phyloP scores from a whole-genome alignment of 1,140 invertebrate species.

The Caenorhabditis brenneri region DNA sequence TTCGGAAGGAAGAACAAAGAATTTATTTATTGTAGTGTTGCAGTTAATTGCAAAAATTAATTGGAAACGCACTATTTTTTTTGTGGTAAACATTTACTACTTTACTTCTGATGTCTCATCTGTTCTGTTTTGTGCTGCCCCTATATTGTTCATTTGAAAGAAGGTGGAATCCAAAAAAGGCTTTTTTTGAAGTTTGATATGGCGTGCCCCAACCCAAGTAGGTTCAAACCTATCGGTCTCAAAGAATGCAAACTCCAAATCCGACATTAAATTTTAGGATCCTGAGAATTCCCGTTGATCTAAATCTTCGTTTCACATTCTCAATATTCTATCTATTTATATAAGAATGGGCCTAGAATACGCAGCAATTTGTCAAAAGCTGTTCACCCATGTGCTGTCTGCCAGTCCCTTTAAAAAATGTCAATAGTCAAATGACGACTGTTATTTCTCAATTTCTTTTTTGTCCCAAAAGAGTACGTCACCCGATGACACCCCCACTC shows the following conservation, averaged over 20 bases:
- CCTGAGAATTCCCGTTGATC: too few species aligned
- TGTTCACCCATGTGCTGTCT: neutral
- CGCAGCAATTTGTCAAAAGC: neutral
- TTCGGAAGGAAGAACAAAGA: slow-evolving; percentile 7
- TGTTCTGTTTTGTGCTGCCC: neutral
- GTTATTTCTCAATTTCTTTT: neutral
- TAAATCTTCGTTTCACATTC: too few species aligned
- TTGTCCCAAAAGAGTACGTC: neutral
- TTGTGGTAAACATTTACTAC: neutral
- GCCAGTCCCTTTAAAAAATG: neutral
- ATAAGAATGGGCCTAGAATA: too few species aligned
- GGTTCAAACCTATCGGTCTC: too few species aligned
- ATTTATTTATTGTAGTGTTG: neutral
- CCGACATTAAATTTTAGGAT: too few species aligned
- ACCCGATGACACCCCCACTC: neutral
- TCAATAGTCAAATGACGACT: neutral
- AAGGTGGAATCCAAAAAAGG: too few species aligned
- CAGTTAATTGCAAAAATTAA: neutral
- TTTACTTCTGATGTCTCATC: neutral
- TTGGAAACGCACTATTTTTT: too few species aligned
- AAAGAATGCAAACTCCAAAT: too few species aligned
- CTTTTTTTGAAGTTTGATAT: too few species aligned
- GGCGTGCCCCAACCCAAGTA: too few species aligned
- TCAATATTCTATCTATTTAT: too few species aligned
- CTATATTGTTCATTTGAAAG: neutral